These are phyloP conservation scores for Oceanodroma leucorhoa DNA, from an alignment of 2,797 vertebrate genomes.

Conservation along the genomic window DNA sequence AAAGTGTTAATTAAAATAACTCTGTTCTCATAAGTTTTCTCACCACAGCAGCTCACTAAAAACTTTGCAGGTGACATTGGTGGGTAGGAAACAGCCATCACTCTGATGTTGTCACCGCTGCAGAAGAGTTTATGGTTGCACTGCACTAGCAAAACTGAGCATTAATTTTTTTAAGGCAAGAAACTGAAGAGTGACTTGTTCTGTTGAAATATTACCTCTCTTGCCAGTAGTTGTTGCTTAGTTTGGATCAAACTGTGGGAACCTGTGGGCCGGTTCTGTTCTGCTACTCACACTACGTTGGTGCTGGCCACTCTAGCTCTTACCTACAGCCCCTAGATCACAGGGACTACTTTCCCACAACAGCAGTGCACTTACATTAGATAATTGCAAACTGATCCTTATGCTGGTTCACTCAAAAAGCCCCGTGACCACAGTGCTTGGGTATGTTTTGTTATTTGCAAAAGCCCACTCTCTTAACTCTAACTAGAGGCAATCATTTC, in stretches of 20 bases:
- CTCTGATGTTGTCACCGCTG: neutral
- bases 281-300: accelerated
- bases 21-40: neutral
- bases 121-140: neutral
- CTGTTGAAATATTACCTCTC: neutral
- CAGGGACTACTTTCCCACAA: neutral
- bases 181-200: neutral
- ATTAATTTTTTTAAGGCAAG: neutral
- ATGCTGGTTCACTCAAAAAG: neutral
- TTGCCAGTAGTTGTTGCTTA: neutral
- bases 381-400: neutral
- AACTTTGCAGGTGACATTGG: neutral
- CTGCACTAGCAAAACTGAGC: neutral
- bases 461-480: neutral
- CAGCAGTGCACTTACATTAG: neutral
- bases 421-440: neutral
- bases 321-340: neutral
- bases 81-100: neutral
- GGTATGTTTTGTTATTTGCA: neutral
- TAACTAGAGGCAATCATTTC: neutral
- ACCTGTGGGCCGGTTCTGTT: neutral
- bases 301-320: neutral
- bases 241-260: neutral
- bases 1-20: neutral
- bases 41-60: neutral